Percentiles rank a stretch among this genome's conserved stretches.
Evolutionary conservation across 2,113 vertebrate genomes (phyloP).

Genomic region (Hymenochirus boettgeri): DNA sequence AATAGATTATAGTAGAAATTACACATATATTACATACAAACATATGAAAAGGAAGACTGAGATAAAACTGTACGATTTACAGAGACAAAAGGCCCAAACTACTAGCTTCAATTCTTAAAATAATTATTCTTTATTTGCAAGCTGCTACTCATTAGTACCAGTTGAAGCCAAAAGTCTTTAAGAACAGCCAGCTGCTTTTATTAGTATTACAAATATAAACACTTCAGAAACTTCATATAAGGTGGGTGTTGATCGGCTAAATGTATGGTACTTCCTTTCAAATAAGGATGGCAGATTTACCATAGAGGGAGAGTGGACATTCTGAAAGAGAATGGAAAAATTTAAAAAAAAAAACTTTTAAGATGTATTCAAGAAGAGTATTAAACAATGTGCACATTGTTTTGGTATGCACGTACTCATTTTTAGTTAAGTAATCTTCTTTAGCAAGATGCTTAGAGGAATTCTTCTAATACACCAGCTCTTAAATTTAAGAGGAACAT

Average conservation of each 20-base stretch:
- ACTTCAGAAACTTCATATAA: slow-evolving; percentile 66
- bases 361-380: too few species aligned
- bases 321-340: slow-evolving; percentile 56
- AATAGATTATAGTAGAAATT: neutral
- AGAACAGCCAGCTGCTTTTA: slow-evolving; percentile 44
- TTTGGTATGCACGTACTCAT: too few species aligned
- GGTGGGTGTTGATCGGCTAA: slow-evolving; percentile 91
- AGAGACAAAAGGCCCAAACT: neutral
- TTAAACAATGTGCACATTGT: too few species aligned
- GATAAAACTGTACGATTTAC: neutral
- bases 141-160: slow-evolving; percentile 66
- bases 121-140: slow-evolving; percentile 37
- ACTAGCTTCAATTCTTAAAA: neutral
- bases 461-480: too few species aligned
- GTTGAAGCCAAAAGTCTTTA: slow-evolving; percentile 49
- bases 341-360: neutral
- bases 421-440: too few species aligned
- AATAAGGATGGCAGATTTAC: slow-evolving; percentile 81
- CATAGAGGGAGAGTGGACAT: slow-evolving; percentile 83
- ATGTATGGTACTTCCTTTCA: slow-evolving; percentile 87
- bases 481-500: too few species aligned
- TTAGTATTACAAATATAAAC: slow-evolving; percentile 41
- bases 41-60: neutral
- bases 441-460: too few species aligned
- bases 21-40: slow-evolving; percentile 21